Evolutionary conservation across 2,797 vertebrate genomes (phyloP), one percentile per base, ranked within the genome.

Genomic region (Gila robusta): DNA sequence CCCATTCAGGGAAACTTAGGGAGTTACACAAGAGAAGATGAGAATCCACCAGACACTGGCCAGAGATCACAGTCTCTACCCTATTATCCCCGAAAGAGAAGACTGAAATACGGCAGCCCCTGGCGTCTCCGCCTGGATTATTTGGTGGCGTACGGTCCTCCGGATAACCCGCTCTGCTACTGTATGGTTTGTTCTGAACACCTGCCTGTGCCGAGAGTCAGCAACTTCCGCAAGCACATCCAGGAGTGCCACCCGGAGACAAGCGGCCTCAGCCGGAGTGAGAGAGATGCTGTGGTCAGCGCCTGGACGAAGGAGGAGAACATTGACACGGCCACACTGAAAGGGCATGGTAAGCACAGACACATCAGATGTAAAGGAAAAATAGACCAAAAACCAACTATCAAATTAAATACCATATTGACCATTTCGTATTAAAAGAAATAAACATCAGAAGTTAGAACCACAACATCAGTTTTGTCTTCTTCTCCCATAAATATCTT

Each of bases 171-270:
- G 12, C 96, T 96, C 26, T 95, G 96, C 21, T 96, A 95, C 93
- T 98, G 97, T 92, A 96, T 97, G 97, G 97, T 97, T 88, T 98
- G 97, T 86, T 97, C 97, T 87, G 95, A 96, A 89, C 91, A 95
- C 44, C 92, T 98, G 88, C 94, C 94, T 4, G 94, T 96, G 70
- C 95, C 96, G 87, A 96, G 96, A 92, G 96, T 96, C 80, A 96
- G 96, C 93, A 95, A 96, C 92, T 96, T 98, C 94, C 95, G 97
- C 81, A 94, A 95, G 64, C 97, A 98, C 95, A 97, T 97, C 89
- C 96, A 96, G 91, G 95, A 96, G 86, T 95, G 94, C 90, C 97
- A 98, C 89, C 96, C 97, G 0, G 96, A 97, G 91, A 96, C 96
- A 54, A 93, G 92, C 0, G 91, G 90, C 76, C 94, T 97, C 86